A percentile compares a stretch with the other conserved stretches of the same genome.
Evolutionary conservation across 2,113 vertebrate genomes (phyloP).

Genomic region (Sceloporus tristichus): DNA sequence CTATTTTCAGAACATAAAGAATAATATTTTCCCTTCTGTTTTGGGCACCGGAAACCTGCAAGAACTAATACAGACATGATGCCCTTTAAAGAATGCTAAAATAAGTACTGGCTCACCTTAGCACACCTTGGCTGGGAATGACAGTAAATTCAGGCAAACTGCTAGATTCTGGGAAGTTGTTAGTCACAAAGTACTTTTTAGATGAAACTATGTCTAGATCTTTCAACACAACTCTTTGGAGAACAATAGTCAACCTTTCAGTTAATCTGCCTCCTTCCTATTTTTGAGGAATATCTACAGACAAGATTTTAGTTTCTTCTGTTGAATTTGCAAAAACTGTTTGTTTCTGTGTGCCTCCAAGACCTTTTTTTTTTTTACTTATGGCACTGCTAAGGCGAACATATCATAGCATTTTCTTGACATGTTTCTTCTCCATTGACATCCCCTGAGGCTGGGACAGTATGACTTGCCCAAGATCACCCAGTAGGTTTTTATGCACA

Average conservation of each 20-base stretch:
- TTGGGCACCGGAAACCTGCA: not conserved
- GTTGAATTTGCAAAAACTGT: not conserved
- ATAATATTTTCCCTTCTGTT: not conserved
- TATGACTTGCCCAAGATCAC: too few species aligned
- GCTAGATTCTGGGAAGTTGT: constrained; percentile 5
- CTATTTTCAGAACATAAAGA: not conserved
- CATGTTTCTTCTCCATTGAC: too few species aligned
- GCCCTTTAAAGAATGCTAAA: not conserved
- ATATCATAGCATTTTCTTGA: too few species aligned
- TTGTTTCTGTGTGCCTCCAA: not conserved
- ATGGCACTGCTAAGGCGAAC: too few species aligned
- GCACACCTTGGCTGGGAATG: not conserved
- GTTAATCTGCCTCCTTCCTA: not conserved
- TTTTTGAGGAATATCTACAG: not conserved
- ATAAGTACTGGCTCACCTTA: not conserved
- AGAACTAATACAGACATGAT: not conserved
- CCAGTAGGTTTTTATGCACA: too few species aligned
- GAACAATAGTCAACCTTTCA: not conserved
- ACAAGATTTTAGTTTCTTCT: not conserved
- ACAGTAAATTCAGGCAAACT: not conserved
- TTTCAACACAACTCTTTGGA: not conserved
- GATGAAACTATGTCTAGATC: not conserved
- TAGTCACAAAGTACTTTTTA: constrained; percentile 7
- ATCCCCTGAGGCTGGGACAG: too few species aligned
- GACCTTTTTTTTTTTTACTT: not conserved